Base-by-base conservation (phyloP, 1,140 invertebrate genomes). In the Lasaia peninsularis region DNA sequence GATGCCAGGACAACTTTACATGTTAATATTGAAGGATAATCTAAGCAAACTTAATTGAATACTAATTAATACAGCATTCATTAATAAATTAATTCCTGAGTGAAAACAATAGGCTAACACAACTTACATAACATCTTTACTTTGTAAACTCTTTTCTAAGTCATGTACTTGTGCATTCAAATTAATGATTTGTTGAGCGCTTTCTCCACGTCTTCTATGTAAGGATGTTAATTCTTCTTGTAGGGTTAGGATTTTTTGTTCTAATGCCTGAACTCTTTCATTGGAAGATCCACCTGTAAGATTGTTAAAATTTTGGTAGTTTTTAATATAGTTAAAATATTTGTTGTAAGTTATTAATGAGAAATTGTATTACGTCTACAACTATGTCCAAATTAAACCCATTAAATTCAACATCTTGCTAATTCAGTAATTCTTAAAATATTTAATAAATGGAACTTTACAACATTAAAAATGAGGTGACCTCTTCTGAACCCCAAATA, bases 141-240 rank as follows among this genome's bases (percentile, higher is more conserved):
- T 71, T 24, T 91, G 90, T 48, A 97, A 71, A 61, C 93, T 90
- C 78, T 96, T 96, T 66, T 96, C 95, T 74, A 95, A 94, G 66
- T 97, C 96, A 87, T 97, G 95, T 14, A 98, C 85, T 86, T 93
- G 93, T 60, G 93, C 91, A 90, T 96, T 97, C 2, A 99, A 90
- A 83, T 96, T 96, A 48, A 98, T 95, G 58, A 99, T 96, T 89
- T 97, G 94, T 79, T 98, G 97, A 0, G 96, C 92, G 91, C 98
- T 96, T 89, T 98, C 97, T 52, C 97, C 96, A 86, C 96, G 93
- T 55, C 95, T 92, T 71, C 95, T 93, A 78, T 98, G 97, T 24
- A 98, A 80, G 54, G 96, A 96, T 7, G 97, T 97, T 3, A 98
- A 86, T 84, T 99, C 97, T 90, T 98, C 97, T 80, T 98, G 96